Evolutionary conservation across 2,888 invertebrate species (phyloP).

Genomic region (Xestia rhomboidea): DNA sequence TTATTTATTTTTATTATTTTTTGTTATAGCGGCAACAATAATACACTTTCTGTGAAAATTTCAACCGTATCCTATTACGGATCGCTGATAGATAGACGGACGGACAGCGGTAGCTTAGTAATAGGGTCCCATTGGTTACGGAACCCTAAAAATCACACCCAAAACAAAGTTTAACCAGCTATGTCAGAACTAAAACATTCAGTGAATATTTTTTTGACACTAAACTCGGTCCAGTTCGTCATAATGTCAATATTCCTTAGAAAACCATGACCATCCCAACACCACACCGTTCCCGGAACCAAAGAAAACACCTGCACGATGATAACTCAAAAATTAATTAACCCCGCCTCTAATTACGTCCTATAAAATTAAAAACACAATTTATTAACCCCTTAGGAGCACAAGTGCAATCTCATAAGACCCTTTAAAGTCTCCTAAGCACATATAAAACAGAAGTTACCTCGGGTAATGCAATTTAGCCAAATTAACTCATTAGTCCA

Average conservation of each 20-base stretch:
- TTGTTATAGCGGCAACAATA: no score
- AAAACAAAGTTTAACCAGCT: no score
- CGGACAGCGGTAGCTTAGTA: no score
- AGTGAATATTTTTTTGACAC: no score
- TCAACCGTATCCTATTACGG: no score
- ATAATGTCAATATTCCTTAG: neutral
- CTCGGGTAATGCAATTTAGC: constrained; percentile 72
- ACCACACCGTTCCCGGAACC: neutral
- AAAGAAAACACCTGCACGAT: constrained; percentile 16
- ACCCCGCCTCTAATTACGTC: constrained; percentile 35
- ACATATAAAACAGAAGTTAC: constrained; percentile 72
- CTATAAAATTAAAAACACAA: constrained; percentile 57
- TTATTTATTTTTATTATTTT: no score
- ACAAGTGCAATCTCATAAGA: constrained; percentile 66
- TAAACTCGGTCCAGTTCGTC: neutral
- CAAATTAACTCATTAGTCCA: constrained; percentile 78
- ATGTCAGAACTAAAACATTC: no score
- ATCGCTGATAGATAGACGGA: no score
- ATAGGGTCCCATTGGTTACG: no score
- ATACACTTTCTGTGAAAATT: no score
- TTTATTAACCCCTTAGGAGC: constrained; percentile 54
- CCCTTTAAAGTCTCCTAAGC: constrained; percentile 65
- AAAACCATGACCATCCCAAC: neutral
- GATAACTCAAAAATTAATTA: constrained; percentile 52
- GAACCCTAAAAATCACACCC: no score